Evolutionary conservation across 2,113 vertebrate genomes (phyloP).

Genomic region (Oceanites oceanicus): DNA sequence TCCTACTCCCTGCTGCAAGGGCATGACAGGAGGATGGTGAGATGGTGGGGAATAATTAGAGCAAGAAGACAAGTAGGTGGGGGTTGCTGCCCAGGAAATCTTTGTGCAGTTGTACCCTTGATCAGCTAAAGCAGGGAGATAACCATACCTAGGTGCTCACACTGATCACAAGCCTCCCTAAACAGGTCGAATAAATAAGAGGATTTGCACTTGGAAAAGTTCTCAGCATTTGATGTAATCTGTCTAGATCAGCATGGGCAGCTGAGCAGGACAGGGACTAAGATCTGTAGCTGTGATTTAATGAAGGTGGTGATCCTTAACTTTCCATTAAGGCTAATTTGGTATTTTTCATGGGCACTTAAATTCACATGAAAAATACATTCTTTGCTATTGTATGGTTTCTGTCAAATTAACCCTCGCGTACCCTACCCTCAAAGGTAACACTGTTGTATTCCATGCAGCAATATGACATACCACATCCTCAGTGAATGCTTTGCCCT

Average conservation of each 20-base stretch:
- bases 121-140: background rate
- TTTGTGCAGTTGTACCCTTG: background rate
- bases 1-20: background rate
- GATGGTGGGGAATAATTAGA: background rate
- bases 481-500: background rate
- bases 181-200: background rate
- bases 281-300: background rate
- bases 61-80: background rate
- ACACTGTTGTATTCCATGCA: background rate
- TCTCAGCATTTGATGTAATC: background rate
- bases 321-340: background rate
- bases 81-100: background rate
- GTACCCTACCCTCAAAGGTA: background rate
- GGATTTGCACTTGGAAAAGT: background rate
- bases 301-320: background rate
- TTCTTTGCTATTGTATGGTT: background rate
- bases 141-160: background rate
- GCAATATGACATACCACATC: background rate
- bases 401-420: background rate
- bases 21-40: background rate
- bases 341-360: background rate
- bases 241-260: background rate
- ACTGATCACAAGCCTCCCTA: background rate
- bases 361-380: background rate
- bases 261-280: background rate